Evolutionary conservation across 2,888 invertebrate species (phyloP).

Genomic region (Epirrhoe alternata): DNA sequence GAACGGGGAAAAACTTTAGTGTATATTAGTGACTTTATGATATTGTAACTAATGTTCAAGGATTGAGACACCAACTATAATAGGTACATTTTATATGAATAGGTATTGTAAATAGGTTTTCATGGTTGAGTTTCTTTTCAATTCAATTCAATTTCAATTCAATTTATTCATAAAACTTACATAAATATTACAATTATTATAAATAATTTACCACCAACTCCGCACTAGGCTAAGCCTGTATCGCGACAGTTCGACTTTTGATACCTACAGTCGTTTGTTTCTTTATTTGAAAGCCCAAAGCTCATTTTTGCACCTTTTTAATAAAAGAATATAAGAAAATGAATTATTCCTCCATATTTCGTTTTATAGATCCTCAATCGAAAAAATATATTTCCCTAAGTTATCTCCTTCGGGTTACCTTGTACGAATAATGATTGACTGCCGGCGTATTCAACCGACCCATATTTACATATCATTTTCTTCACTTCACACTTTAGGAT

Average conservation of each 20-base stretch:
- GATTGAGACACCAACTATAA: not conserved
- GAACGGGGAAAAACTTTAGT: conserved; percentile 4
- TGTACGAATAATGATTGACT: conserved; percentile 37
- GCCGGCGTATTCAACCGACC: conserved; percentile 32
- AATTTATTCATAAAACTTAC: too few relatives aligned
- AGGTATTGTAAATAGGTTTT: too few relatives aligned
- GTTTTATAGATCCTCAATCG: conserved; percentile 10
- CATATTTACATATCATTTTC: conserved; percentile 36
- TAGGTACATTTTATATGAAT: not conserved
- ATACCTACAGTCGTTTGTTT: too few relatives aligned
- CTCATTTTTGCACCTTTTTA: not conserved
- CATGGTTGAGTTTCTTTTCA: too few relatives aligned
- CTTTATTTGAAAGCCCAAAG: too few relatives aligned
- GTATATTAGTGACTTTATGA: not conserved
- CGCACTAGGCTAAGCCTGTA: too few relatives aligned
- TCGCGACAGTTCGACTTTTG: too few relatives aligned
- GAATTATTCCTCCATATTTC: not conserved
- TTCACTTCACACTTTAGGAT: conserved; percentile 22
- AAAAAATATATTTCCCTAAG: conserved; percentile 26
- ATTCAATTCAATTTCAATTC: too few relatives aligned
- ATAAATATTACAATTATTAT: too few relatives aligned
- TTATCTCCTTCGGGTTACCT: conserved; percentile 33
- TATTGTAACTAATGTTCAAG: not conserved
- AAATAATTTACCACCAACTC: too few relatives aligned
- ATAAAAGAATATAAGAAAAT: not conserved